Base-by-base conservation (phyloP, 1,140 invertebrate species). In the Eulimnadia texana region DNA sequence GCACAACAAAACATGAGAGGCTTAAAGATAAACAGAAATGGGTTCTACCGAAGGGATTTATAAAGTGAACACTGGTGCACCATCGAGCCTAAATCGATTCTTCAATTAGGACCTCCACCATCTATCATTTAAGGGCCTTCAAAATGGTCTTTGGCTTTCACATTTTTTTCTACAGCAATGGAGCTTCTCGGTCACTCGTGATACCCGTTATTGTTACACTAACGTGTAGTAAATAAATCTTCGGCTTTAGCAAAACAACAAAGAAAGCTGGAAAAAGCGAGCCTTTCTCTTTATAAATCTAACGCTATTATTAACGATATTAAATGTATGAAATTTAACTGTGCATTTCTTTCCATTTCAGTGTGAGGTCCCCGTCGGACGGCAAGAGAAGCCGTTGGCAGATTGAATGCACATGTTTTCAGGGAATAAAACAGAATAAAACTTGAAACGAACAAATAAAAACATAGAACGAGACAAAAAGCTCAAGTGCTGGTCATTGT, bases 81-180 rank as follows among this genome's bases (percentile, higher is more conserved):
- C 55, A 57, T 16, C 55, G 27, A 56, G 23, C 11, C 27, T 27
- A 29, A 27, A 57, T 57, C 55, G 55, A 57, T 57, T 57, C 55
- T 57, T 33, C 55, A 57, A 57, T 57, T 57, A 57, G 28, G 16
- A 33, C 19, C 22, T 55, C 24, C 19, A 29, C 33, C 55, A 57
- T 57, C 55, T 33, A 57, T 57, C 55, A 57, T 57, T 57, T 57
- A 57, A 57, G 55, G 11, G 55, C 55, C 20, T 57, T 57, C 55
- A 57, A 57, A 57, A 57, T 42, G 33, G 33, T 42, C 33, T 42
- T 42, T 42, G 33, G 33, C 33, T 42, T 42, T 42, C 33, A 57
- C 25, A 57, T 29, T 19, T 29, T 29, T 57, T 3, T 9, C 13
- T 33, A 9, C 20, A 3, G 22, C 54, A 28, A 19, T n/a, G 54